Percentiles rank a stretch among this genome's conserved stretches.
phyloP scores from a whole-genome alignment of 1,140 invertebrate species.

The Sycobia sp. region DNA sequence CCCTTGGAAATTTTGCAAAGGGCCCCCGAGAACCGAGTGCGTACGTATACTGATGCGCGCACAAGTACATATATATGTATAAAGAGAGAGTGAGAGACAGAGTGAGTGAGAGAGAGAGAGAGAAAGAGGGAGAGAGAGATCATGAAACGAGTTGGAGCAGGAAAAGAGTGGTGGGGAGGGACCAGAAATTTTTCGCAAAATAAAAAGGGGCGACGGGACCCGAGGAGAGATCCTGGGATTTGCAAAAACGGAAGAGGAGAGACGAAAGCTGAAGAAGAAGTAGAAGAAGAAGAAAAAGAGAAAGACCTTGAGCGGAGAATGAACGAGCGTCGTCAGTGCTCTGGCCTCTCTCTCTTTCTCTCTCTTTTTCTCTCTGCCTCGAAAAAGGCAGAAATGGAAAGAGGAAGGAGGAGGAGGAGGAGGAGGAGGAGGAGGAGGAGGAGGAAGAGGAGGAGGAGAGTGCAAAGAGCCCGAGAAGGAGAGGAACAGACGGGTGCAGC shows the following conservation, averaged over 20 bases:
- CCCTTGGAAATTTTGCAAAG: constrained; percentile 20
- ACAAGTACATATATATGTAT: too few relatives aligned
- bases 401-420: not conserved
- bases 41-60: too few relatives aligned
- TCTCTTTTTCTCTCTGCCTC: too few relatives aligned
- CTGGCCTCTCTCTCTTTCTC: too few relatives aligned
- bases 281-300: not conserved
- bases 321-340: not conserved
- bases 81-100: too few relatives aligned
- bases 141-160: too few relatives aligned
- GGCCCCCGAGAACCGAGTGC: too few relatives aligned
- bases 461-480: not conserved
- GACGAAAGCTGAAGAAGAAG: not conserved
- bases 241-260: constrained; percentile 30
- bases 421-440: not conserved
- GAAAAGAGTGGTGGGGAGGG: not conserved
- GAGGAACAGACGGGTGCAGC: too few relatives aligned
- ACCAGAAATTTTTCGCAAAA: constrained; percentile 29
- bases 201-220: constrained; percentile 7
- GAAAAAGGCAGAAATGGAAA: constrained; percentile 28
- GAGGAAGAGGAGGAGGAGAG: constrained; percentile 1
- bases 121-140: too few relatives aligned
- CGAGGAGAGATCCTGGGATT: constrained; percentile 30
- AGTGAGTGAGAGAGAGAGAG: too few relatives aligned
- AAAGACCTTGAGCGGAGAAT: constrained; percentile 28